These are phyloP conservation scores for Cyrtorhinus lividipennis DNA, from an alignment of 1,140 invertebrate genomes.

Conservation along the genomic window DNA sequence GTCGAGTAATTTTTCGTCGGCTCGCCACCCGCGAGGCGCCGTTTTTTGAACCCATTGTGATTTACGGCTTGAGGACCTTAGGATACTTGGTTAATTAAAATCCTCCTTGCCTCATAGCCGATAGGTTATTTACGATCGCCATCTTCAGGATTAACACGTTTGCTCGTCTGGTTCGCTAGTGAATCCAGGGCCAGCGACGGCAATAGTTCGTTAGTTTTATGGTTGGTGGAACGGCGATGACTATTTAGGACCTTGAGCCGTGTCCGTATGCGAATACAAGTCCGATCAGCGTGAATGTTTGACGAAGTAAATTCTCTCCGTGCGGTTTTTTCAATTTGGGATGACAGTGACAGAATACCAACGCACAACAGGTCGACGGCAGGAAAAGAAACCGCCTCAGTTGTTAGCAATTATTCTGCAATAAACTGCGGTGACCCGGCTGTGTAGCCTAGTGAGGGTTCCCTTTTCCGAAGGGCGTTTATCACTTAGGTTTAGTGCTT, in stretches of 20 bases:
- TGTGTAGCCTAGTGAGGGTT: background rate
- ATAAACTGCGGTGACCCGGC: background rate
- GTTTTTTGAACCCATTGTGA: background rate
- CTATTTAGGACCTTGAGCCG: too few relatives aligned
- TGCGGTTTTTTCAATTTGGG: too few relatives aligned
- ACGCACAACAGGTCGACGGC: background rate
- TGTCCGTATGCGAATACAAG: too few relatives aligned
- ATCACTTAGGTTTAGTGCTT: constrained; percentile 12
- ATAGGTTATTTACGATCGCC: background rate
- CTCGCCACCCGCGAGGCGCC: background rate
- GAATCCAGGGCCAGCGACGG: background rate
- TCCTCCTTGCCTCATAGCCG: background rate
- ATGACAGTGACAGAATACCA: background rate
- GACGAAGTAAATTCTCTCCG: too few relatives aligned
- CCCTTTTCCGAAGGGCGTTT: constrained; percentile 1
- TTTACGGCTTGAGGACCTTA: background rate
- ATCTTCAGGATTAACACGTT: background rate
- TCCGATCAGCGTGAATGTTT: too few relatives aligned
- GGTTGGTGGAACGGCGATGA: too few relatives aligned
- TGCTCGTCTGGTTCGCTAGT: background rate
- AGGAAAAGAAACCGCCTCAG: background rate
- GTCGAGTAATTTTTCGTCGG: background rate
- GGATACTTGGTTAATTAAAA: background rate
- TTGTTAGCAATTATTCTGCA: constrained; percentile 2
- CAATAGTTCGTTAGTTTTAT: too few relatives aligned